phyloP scores from a whole-genome alignment of 2,888 invertebrate genomes.

The Philaethria dido region DNA sequence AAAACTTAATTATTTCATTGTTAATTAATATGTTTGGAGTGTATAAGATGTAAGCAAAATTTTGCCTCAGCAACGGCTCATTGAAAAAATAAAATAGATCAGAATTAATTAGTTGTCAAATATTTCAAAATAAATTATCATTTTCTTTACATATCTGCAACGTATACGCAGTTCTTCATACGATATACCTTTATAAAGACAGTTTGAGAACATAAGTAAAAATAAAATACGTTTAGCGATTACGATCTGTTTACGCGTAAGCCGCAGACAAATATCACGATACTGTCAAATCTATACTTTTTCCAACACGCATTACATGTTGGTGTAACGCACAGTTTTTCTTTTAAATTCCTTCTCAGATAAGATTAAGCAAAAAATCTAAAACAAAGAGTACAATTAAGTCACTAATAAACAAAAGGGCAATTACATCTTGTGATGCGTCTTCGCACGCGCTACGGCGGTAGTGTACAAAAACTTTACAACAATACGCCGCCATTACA shows the following conservation, averaged over 20 bases:
- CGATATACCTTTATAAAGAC: too few relatives aligned
- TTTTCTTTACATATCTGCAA: too few relatives aligned
- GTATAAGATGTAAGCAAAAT: too few relatives aligned
- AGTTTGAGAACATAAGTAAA: too few relatives aligned
- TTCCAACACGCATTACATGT: slow-evolving; percentile 18
- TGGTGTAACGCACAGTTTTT: slow-evolving; percentile 27
- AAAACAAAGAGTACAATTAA: slow-evolving; percentile 48
- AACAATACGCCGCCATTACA: slow-evolving; percentile 21
- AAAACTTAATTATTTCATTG: too few relatives aligned
- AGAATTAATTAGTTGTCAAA: too few relatives aligned
- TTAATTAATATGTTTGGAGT: too few relatives aligned
- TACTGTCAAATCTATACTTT: slow-evolving; percentile 14
- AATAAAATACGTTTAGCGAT: background rate
- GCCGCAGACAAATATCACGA: slow-evolving; percentile 13
- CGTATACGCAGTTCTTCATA: too few relatives aligned
- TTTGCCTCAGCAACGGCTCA: too few relatives aligned
- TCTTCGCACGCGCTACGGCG: slow-evolving; percentile 66
- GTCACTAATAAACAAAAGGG: slow-evolving; percentile 69
- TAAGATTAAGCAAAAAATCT: slow-evolving; percentile 36
- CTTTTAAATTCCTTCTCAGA: slow-evolving; percentile 31
- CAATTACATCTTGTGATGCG: slow-evolving; percentile 74
- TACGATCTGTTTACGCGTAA: background rate
- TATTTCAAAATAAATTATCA: too few relatives aligned
- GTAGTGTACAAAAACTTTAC: slow-evolving; percentile 66
- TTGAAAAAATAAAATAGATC: too few relatives aligned